Base-by-base conservation (phyloP, 2,797 vertebrate genomes). In the Mastacembelus armatus region DNA sequence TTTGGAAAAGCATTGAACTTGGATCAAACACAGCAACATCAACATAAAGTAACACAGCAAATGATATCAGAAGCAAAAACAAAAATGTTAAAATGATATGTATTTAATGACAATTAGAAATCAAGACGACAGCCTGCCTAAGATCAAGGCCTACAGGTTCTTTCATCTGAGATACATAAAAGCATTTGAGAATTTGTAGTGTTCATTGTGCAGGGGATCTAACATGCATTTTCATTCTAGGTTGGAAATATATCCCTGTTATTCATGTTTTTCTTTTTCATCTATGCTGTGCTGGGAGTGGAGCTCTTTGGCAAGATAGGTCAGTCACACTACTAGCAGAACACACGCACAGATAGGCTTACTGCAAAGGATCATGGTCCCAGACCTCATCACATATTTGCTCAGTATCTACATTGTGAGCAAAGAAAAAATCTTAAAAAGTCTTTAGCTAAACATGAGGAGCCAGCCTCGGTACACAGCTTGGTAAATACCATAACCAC, bases 221-320 rank as follows among this genome's bases (percentile, higher is more conserved):
- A 22, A 38, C 4, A 7, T 42, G 14, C 10, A 14, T 57, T 71
- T 69, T 16, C 75, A 83, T 86, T 90, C 85, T 89, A 97, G 96
- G 96, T 97, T 88, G 95, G 95, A 77, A 97, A 96, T 86, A 94
- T 97, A 59, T 95, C 96, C 71, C 93, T 97, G 29, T 95, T 97
- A 89, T 98, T 97, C 71, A 94, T 94, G 92, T 95, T 97, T 77
- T 95, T 97, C 89, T 96, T 97, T 89, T 97, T 95, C 91, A 96
- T 97, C 92, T 98, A 96, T 66, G 95, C 95, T 68, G 95, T 94
- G 42, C 92, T 97, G 80, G 96, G 96, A 83, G 96, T 98, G 84
- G 95, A 97, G 91, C 83, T 98, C 54, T 98, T 96, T 39, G 96
- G 95, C 77, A 95, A 94, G 78, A 89, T 97, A 0, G 95, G 96